These are phyloP conservation scores for Streblospio benedicti DNA, from an alignment of 1,140 invertebrate species.

Conservation along the genomic window DNA sequence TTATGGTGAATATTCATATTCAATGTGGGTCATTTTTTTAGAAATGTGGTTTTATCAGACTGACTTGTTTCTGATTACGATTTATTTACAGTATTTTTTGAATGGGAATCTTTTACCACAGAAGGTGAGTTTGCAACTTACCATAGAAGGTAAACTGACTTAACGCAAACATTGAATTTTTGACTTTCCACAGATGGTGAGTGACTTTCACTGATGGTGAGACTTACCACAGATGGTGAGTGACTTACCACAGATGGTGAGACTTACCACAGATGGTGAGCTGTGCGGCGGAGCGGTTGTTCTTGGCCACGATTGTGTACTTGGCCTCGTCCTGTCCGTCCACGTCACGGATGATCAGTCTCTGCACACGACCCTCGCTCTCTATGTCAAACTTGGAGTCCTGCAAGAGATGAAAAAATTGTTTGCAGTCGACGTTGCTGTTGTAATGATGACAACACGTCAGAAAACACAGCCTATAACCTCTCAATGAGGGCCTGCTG, in stretches of 20 bases:
- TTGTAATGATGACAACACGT: too few relatives aligned
- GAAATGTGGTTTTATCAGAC: too few relatives aligned
- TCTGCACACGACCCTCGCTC: neutral
- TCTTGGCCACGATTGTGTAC: constrained; percentile 27
- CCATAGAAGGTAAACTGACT: neutral
- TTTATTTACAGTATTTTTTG: too few relatives aligned
- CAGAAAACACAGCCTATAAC: too few relatives aligned
- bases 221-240: constrained; percentile 8
- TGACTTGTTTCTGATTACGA: too few relatives aligned
- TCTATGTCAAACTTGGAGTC: constrained; percentile 1
- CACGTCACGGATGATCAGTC: constrained; percentile 13
- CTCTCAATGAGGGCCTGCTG: too few relatives aligned
- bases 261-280: constrained; percentile 62
- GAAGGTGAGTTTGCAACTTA: neutral
- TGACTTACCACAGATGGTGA: neutral
- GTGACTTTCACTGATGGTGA: neutral
- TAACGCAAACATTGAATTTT: neutral
- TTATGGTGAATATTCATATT: too few relatives aligned
- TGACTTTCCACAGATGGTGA: neutral
- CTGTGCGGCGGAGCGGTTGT: constrained; percentile 61
- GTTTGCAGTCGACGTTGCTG: too few relatives aligned
- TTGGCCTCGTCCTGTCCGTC: constrained; percentile 20
- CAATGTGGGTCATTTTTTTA: too few relatives aligned
- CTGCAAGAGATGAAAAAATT: too few relatives aligned
- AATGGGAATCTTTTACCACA: neutral